These are phyloP conservation scores for Mastomys coucha DNA, from an alignment of 2,113 vertebrate genomes.

Conservation along the genomic window DNA sequence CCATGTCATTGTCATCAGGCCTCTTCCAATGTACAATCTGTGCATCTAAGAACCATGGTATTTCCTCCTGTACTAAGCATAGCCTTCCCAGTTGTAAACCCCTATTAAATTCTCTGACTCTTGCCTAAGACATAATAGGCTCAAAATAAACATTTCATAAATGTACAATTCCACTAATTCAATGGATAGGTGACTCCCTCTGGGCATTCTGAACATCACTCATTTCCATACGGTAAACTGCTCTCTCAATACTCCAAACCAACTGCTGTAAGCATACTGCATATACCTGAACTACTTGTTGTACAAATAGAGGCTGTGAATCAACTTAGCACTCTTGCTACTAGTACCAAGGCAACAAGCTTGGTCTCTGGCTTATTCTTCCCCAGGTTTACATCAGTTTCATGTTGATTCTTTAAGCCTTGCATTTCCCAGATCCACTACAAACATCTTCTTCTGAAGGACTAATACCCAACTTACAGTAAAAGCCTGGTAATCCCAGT, in stretches of 20 bases:
- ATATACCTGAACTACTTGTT: not conserved
- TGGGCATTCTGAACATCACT: not conserved
- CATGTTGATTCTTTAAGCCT: not conserved
- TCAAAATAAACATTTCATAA: slow-evolving; percentile 19
- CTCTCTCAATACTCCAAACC: not conserved
- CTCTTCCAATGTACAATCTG: not conserved
- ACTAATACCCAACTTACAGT: not conserved
- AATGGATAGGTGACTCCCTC: not conserved
- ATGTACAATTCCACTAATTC: not conserved
- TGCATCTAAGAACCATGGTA: not conserved
- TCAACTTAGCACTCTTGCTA: not conserved
- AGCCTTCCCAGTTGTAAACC: not conserved
- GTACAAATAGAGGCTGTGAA: not conserved
- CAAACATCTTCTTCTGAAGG: not conserved
- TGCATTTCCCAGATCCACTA: not conserved
- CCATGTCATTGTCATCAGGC: not conserved
- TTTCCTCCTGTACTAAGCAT: not conserved
- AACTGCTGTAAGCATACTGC: not conserved
- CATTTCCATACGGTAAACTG: not conserved
- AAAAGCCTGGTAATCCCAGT: not conserved
- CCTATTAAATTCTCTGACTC: not conserved
- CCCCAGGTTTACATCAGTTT: not conserved
- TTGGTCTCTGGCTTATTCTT: not conserved
- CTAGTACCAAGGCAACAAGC: not conserved
- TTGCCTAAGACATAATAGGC: not conserved